Conservation (phyloP, 1,140 invertebrate genomes). For the Drosophila sp. region DNA sequence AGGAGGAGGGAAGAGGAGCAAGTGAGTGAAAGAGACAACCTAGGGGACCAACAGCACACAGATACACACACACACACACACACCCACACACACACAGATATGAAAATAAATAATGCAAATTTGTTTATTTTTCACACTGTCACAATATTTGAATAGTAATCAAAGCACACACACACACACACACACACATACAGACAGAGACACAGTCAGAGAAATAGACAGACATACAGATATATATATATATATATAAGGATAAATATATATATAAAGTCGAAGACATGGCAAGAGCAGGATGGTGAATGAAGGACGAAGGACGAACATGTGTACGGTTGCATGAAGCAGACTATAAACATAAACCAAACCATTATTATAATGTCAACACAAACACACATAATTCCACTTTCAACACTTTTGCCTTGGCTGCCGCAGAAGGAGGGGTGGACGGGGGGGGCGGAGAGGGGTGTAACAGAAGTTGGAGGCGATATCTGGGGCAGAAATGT, state of each 20-base stretch:
- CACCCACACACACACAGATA: conserved; percentile 39
- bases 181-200: background rate
- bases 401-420: conserved; percentile 64
- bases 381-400: conserved; percentile 74
- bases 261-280: background rate
- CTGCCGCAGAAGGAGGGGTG: background rate
- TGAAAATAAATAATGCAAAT: conserved; percentile 70
- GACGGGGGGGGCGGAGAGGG: background rate
- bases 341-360: conserved; percentile 75
- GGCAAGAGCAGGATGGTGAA: background rate
- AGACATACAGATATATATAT: conserved; percentile 14
- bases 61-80: conserved; percentile 18
- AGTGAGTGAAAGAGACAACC: background rate
- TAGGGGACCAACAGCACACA: background rate
- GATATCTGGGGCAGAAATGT: conserved; percentile 3
- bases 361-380: conserved; percentile 76
- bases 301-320: conserved; percentile 43
- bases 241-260: background rate
- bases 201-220: background rate
- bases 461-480: background rate
- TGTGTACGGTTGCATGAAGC: conserved; percentile 49
- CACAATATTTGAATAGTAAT: conserved; percentile 73
- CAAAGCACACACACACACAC: conserved; percentile 36
- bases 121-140: conserved; percentile 73
- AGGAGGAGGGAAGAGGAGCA: background rate